Conservation (phyloP, 2,888 invertebrate genomes). For the Xanthia togata region DNA sequence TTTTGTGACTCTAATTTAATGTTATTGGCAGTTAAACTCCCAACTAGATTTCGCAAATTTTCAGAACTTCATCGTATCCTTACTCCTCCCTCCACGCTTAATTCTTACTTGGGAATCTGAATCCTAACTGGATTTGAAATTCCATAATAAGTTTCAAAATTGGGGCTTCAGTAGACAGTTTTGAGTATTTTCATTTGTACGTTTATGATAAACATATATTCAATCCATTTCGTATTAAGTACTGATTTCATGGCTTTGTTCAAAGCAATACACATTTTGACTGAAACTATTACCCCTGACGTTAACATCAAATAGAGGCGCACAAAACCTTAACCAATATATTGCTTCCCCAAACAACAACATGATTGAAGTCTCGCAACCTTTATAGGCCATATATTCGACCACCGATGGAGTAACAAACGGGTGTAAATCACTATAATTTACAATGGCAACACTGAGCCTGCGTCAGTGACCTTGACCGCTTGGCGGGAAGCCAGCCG, state of each 20-base stretch:
- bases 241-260: neutral
- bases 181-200: constrained; percentile 2
- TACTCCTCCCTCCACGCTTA: too few species aligned
- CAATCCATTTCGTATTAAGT: neutral
- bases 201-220: neutral
- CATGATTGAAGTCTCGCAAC: constrained; percentile 38
- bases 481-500: constrained; percentile 66
- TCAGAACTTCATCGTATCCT: neutral
- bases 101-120: neutral
- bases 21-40: neutral
- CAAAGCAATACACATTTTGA: constrained; percentile 29
- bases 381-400: constrained; percentile 50
- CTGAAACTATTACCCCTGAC: neutral
- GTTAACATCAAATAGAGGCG: neutral
- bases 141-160: constrained; percentile 1
- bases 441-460: constrained; percentile 59
- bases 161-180: constrained; percentile 11
- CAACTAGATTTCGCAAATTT: neutral
- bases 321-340: constrained; percentile 28
- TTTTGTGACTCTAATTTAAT: neutral
- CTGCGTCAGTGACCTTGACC: constrained; percentile 68
- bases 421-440: constrained; percentile 64
- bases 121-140: neutral
- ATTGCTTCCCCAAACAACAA: constrained; percentile 19
- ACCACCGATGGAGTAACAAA: constrained; percentile 51